Base-by-base conservation (phyloP, 2,888 invertebrate species). In the Idaea biselata region DNA sequence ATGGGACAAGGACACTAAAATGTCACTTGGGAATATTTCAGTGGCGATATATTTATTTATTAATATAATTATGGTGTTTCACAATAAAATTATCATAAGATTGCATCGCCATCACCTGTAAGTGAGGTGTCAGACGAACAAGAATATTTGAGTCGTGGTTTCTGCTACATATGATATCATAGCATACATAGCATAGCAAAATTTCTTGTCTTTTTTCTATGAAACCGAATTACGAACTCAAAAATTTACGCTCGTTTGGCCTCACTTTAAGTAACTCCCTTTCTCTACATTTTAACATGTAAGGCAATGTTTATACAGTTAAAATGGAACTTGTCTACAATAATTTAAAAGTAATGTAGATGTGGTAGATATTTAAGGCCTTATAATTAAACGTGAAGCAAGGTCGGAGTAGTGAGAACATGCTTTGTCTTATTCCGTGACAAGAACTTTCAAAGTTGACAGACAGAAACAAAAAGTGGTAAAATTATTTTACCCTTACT, bases 1-100 rank as follows among this genome's bases (percentile, higher is more conserved):
- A 11, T 11, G 3, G 11, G 44, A 44, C 8, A 44, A 44, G n/a
- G 14, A 44, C 14, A 44, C 14, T 44, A 8, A 44, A 44, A 14
- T 14, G 8, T 44, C 14, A 44, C 44, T 8, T 44, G 14, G 11
- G 44, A 44, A 14, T 11, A 11, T 44, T 44, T 14, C 44, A 8
- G 44, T 14, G 11, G 3, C 8, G 8, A 11, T 32, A 60, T 61
- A 55, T 60, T 64, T 58, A 75, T 77, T 33, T 33, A 33, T 33
- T 33, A 77, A 74, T 79, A 76, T 73, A 69, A n/a, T n/a, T n/a
- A 75, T 78, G 75, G 73, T 74, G 78, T 78, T 80, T 73, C 73
- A 77, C 76, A 77, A 77, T 25, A 25, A 70, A 75, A 76, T 75
- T 71, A 76, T 76, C 79, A 78, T 83, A 84, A 79, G 81, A 83